phyloP scores from a whole-genome alignment of 2,888 invertebrate species.

The Smittia aterrima region DNA sequence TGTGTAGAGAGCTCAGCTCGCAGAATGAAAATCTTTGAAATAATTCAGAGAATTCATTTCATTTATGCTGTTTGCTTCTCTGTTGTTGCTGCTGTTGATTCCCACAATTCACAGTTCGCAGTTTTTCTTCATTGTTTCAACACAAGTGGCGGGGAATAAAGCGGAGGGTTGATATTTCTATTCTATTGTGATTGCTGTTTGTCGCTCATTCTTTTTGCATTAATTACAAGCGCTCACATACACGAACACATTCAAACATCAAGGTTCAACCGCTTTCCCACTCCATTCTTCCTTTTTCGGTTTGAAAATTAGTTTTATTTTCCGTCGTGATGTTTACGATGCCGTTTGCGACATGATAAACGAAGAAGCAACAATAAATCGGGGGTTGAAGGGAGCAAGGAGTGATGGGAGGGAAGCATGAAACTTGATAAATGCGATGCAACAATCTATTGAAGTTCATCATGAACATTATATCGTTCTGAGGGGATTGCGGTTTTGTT shows the following conservation, averaged over 20 bases:
- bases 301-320: conserved; percentile 12
- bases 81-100: too few species aligned
- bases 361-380: conserved; percentile 19
- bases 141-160: conserved; percentile 1
- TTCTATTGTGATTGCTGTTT: conserved; percentile 5
- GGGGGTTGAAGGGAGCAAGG: neutral
- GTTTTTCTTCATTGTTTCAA: neutral
- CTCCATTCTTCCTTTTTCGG: neutral
- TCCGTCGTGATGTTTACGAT: neutral
- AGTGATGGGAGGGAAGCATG: neutral
- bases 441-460: conserved; percentile 9
- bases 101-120: neutral
- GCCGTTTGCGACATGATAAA: conserved; percentile 13
- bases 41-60: too few species aligned
- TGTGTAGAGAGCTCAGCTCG: too few species aligned
- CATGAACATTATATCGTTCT: neutral
- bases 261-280: neutral
- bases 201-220: neutral
- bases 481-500: conserved; percentile 23
- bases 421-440: conserved; percentile 13
- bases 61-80: too few species aligned
- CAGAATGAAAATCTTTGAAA: too few species aligned
- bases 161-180: neutral
- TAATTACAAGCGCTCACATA: neutral
- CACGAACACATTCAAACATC: neutral